These are phyloP conservation scores for Smutsia gigantea DNA, from an alignment of 2,797 vertebrate species.

Conservation along the genomic window DNA sequence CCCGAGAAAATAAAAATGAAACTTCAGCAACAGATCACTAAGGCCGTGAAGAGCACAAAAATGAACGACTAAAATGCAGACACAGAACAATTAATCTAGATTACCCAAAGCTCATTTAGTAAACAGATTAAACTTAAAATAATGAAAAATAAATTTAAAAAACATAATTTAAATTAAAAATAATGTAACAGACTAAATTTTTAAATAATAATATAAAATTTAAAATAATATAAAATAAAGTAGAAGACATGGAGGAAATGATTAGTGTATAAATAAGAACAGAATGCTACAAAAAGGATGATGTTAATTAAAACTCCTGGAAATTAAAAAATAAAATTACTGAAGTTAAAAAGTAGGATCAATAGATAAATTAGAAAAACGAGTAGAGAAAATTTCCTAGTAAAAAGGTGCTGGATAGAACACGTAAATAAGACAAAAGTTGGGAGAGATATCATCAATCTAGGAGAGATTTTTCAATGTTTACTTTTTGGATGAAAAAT, in stretches of 20 bases:
- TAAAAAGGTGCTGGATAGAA: not conserved
- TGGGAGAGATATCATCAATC: not conserved
- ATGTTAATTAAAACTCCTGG: not conserved
- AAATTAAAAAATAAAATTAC: not conserved
- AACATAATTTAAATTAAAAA: not conserved
- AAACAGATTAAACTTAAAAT: not conserved
- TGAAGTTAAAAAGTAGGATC: not conserved
- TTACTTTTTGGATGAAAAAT: not conserved
- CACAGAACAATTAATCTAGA: not conserved
- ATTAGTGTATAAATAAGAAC: not conserved
- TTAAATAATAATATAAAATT: not conserved
- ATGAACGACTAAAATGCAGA: not conserved
- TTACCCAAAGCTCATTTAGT: not conserved
- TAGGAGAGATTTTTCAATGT: not conserved
- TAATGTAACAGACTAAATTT: not conserved
- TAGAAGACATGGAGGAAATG: not conserved
- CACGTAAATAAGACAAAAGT: not conserved
- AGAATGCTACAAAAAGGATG: not conserved
- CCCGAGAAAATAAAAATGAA: not conserved
- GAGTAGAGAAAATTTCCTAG: not conserved
- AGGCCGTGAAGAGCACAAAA: not conserved
- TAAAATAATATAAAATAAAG: not conserved
- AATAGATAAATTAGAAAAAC: not conserved
- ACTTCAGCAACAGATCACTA: not conserved
- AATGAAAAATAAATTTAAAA: not conserved